A percentile compares a stretch with the other conserved stretches of the same genome.
Evolutionary conservation across 2,113 vertebrate species (phyloP).

Genomic region (cattle (Bos taurus)): DNA sequence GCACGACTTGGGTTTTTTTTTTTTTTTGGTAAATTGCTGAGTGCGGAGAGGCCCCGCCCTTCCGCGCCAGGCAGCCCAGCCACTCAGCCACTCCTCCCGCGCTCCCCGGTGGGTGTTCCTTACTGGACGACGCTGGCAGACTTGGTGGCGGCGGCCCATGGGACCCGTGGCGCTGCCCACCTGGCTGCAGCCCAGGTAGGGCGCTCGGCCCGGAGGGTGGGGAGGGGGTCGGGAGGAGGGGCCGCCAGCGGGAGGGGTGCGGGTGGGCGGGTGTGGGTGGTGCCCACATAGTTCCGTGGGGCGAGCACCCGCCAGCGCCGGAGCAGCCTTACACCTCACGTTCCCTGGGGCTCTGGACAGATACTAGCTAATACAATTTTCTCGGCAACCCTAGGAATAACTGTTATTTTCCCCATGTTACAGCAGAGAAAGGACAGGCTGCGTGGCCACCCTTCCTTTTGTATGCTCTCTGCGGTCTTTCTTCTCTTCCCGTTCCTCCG

Average conservation of each 20-base stretch:
- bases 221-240: background rate
- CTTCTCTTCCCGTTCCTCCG: too few species aligned
- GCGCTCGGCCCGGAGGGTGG: background rate
- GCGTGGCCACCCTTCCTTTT: background rate
- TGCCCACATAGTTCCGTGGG: fast-evolving
- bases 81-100: background rate
- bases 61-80: background rate
- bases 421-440: background rate
- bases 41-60: constrained; percentile 47
- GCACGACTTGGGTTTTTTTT: background rate
- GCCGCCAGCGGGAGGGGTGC: fast-evolving
- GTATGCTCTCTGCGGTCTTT: background rate
- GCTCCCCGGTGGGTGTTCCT: background rate
- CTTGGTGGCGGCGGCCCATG: background rate
- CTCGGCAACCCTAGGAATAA: background rate
- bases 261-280: background rate
- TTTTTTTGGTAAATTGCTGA: background rate
- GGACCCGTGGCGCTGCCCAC: background rate
- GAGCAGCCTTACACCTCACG: fast-evolving
- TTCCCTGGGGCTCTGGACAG: background rate
- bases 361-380: background rate
- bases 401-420: background rate
- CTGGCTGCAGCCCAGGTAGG: constrained; percentile 71
- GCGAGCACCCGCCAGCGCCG: fast-evolving
- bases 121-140: background rate